Base-by-base conservation (phyloP, 1,140 invertebrate genomes). In the Saccostrea cuccullata region DNA sequence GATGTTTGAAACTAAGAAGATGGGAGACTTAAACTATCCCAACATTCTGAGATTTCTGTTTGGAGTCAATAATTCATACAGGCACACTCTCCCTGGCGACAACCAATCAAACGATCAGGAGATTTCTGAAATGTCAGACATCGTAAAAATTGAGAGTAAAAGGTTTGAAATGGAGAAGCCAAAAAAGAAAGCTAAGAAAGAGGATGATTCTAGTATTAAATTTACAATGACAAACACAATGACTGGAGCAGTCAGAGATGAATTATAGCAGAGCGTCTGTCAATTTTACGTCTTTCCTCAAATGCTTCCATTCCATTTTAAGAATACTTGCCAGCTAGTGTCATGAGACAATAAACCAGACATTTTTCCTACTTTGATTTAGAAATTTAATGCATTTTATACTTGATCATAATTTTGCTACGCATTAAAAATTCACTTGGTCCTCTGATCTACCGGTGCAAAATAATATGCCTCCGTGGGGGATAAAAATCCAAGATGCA, bases 1-100 rank as follows among this genome's bases (percentile, higher is more conserved):
- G 23, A 83, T 86, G 56, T 93, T 91, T 88, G 87, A 91, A 30
- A 86, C 36, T 9, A 84, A 89, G 13, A 87, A 64, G 40, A 86
- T 91, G 55, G 93, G 93, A 11, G 85, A 88, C n/a, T 87, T 93
- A 84, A 92, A 90, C 47, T 93, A 93, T 83, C 90, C 92, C 0
- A 91, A 92, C 55, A 64, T 93, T n/a, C 73, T 93, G 88, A 86
- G 91, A 55, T 93, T 91, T 64, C 73, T 93, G n/a, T 91, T 93
- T 77, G 87, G 89, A 3, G 85, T 93, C 3, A 93, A 93, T 82
- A 84, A 88, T n/a, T 82, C 92, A 60, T 93, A 90, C 84, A 86
- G 93, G 36, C 86, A 93, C 86, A 82, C 84, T 20, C 87, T 93
- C 58, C 91, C 91, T 0, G 92, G 91, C 3, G 86, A 90, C 30